A percentile compares a stretch with the other conserved stretches of the same genome.
Conservation (phyloP, 2,888 invertebrate species). For the Drosophila atripex region DNA sequence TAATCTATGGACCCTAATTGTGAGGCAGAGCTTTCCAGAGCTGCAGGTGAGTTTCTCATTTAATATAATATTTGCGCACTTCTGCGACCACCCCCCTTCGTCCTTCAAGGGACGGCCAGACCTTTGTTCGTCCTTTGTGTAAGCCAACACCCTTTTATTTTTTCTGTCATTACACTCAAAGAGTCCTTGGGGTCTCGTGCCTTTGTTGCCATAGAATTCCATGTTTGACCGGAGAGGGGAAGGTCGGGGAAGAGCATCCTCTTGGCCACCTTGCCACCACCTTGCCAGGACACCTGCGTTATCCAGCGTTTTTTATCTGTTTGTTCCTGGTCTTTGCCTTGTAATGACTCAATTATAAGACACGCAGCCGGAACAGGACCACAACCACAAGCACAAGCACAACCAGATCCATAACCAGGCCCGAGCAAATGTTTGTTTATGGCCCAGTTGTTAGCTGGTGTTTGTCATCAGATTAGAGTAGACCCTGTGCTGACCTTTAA, state of each 20-base stretch:
- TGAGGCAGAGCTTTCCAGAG: constrained; percentile 96
- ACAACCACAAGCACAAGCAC: background rate
- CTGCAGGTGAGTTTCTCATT: constrained; percentile 86
- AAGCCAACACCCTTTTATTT: constrained; percentile 37
- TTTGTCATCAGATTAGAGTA: constrained; percentile 71
- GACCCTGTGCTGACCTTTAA: constrained; percentile 43
- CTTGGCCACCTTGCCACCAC: constrained; percentile 11
- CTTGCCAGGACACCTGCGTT: constrained; percentile 9
- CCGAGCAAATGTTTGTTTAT: constrained; percentile 66
- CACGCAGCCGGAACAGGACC: constrained; percentile 57
- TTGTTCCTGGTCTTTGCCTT: constrained; percentile 38
- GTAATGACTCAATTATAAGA: constrained; percentile 78
- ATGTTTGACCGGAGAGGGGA: background rate
- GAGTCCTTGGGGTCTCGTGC: constrained; percentile 1
- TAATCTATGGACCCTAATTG: constrained; percentile 97
- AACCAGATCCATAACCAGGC: constrained; percentile 10
- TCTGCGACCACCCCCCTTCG: background rate
- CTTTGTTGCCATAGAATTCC: constrained; percentile 1
- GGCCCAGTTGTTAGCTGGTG: constrained; percentile 64
- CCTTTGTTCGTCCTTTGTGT: constrained; percentile 44
- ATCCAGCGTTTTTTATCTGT: constrained; percentile 20
- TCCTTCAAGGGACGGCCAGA: constrained; percentile 18
- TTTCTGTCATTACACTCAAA: constrained; percentile 28
- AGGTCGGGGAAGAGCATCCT: background rate
- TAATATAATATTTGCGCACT: constrained; percentile 4